These are phyloP conservation scores for Drosophila affinis DNA, from an alignment of 2,888 invertebrate genomes.

Conservation along the genomic window DNA sequence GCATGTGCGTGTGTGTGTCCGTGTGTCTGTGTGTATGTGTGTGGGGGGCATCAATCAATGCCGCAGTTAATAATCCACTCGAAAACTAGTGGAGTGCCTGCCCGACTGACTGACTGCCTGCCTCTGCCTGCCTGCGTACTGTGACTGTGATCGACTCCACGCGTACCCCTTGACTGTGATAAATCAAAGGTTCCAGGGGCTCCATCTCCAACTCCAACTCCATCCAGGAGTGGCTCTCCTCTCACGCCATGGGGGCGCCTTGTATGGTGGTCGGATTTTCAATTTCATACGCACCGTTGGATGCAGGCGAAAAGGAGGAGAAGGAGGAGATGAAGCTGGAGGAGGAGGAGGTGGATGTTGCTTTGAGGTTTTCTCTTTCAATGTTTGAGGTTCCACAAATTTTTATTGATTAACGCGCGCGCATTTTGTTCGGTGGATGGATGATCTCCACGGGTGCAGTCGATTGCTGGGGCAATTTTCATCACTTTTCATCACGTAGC, in stretches of 20 bases:
- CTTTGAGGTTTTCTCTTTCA: conserved; percentile 12
- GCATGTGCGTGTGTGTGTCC: conserved; percentile 7
- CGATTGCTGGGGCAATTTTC: conserved; percentile 57
- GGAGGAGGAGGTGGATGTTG: too few species aligned
- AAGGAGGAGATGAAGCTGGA: too few species aligned
- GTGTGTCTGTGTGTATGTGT: conserved; percentile 1
- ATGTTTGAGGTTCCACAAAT: conserved; percentile 12
- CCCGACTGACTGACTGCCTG: not conserved
- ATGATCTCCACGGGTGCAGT: conserved; percentile 24
- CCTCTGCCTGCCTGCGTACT: not conserved
- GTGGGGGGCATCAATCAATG: conserved; percentile 73
- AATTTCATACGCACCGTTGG: conserved; percentile 79
- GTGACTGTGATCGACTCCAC: conserved; percentile 39
- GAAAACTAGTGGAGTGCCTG: conserved; percentile 28
- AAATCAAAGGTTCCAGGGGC: conserved; percentile 54
- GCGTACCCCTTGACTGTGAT: conserved; percentile 32
- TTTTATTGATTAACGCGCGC: conserved; percentile 70
- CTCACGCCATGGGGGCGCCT: conserved; percentile 43
- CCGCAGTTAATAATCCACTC: conserved; percentile 62
- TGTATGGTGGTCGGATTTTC: conserved; percentile 72
- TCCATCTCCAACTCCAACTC: conserved; percentile 46
- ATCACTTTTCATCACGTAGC: conserved; percentile 50
- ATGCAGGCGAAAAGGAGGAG: conserved; percentile 35
- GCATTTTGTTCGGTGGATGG: conserved; percentile 38
- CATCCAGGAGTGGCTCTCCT: not conserved